Conservation (phyloP, 2,888 invertebrate species). For the Idaea straminata region DNA sequence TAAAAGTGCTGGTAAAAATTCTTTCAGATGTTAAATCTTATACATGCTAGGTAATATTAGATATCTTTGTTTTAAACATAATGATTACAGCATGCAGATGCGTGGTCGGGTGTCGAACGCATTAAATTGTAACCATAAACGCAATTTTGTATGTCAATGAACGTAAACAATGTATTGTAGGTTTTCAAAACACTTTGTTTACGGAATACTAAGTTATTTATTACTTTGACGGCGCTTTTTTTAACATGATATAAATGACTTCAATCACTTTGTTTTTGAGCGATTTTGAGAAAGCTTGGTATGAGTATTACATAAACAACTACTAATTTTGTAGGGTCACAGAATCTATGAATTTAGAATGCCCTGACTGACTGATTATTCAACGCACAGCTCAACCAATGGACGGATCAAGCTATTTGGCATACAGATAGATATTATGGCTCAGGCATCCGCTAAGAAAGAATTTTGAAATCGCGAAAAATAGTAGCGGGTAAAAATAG, state of each 20-base stretch:
- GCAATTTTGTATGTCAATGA: constrained; percentile 46
- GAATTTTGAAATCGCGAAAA: no score
- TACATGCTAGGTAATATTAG: neutral
- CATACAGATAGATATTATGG: no score
- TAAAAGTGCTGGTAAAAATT: no score
- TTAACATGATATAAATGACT: neutral
- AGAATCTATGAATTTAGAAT: no score
- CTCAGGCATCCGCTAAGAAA: no score
- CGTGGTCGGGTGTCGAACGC: neutral
- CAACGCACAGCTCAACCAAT: no score
- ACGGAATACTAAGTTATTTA: constrained; percentile 6
- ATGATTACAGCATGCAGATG: neutral
- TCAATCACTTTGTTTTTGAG: neutral
- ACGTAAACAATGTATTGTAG: constrained; percentile 38
- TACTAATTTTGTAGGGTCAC: no score
- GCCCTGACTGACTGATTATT: no score
- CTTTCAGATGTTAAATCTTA: neutral
- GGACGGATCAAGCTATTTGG: no score
- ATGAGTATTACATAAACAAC: no score
- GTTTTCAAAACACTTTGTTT: constrained; percentile 26
- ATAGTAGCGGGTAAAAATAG: no score
- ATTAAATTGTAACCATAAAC: constrained; percentile 37
- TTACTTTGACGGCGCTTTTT: neutral
- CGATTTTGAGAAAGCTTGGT: no score
- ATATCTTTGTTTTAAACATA: neutral